A percentile compares a stretch with the other conserved stretches of the same genome.
phyloP scores from a whole-genome alignment of 2,113 vertebrate genomes.

The Eleginops maclovinus region DNA sequence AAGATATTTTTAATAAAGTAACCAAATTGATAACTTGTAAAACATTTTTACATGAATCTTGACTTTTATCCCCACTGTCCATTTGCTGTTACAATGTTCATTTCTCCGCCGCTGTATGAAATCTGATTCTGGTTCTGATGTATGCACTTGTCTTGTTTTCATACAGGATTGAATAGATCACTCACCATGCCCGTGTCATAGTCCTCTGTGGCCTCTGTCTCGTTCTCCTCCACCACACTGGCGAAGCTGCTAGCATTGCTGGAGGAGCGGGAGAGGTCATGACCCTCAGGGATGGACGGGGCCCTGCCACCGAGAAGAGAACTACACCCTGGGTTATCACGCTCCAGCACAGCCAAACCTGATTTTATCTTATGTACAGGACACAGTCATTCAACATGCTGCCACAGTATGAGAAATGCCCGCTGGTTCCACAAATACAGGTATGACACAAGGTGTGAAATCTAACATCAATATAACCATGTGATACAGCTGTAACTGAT shows the following conservation, averaged over 20 bases:
- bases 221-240: constrained; percentile 91
- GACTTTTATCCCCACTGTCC: too few relatives aligned
- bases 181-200: constrained; percentile 90
- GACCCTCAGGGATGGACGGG: constrained; percentile 83
- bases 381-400: constrained; percentile 13
- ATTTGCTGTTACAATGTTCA: too few relatives aligned
- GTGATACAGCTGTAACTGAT: not conserved
- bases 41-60: too few relatives aligned
- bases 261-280: constrained; percentile 93
- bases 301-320: constrained; percentile 80
- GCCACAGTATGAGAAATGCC: constrained; percentile 2
- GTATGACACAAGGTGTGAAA: not conserved
- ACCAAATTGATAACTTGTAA: too few relatives aligned
- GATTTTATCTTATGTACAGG: constrained; percentile 15
- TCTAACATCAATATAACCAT: not conserved
- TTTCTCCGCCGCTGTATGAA: too few relatives aligned
- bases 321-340: constrained; percentile 69
- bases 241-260: constrained; percentile 96
- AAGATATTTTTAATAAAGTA: too few relatives aligned
- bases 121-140: too few relatives aligned
- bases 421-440: not conserved
- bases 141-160: not conserved
- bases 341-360: constrained; percentile 16
- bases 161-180: too few relatives aligned
- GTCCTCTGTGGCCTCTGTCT: constrained; percentile 85